These are phyloP conservation scores for Junco hyemalis DNA, from an alignment of 2,113 vertebrate species.

Conservation along the genomic window DNA sequence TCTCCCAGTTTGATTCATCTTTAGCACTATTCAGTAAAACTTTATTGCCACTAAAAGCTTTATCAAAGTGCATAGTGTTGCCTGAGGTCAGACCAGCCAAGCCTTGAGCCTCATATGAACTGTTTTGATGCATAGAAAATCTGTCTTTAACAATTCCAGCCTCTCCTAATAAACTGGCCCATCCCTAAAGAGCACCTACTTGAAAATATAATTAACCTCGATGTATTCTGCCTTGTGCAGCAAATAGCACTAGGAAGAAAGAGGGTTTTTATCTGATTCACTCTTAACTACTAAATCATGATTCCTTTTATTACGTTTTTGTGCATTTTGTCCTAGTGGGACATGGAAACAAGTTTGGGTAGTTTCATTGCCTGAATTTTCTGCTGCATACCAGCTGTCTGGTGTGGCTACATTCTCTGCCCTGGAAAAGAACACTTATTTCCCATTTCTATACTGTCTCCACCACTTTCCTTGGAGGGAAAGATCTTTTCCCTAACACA, in stretches of 20 bases:
- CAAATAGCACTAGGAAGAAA: neutral
- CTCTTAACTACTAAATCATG: constrained; percentile 5
- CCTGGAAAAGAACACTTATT: neutral
- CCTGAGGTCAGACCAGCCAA: constrained; percentile 49
- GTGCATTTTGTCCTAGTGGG: constrained; percentile 12
- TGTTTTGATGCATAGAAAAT: constrained; percentile 49
- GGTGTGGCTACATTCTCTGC: neutral
- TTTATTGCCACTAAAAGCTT: constrained; percentile 50
- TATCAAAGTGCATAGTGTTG: constrained; percentile 26
- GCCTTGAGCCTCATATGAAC: constrained; percentile 13
- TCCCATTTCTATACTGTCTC: neutral
- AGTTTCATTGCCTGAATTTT: constrained; percentile 11
- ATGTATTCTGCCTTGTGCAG: neutral
- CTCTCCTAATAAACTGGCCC: constrained; percentile 32
- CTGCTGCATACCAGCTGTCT: neutral
- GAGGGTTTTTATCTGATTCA: neutral
- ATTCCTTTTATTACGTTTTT: neutral
- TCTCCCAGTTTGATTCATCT: constrained; percentile 34
- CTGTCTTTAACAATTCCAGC: constrained; percentile 30
- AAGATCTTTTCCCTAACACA: neutral
- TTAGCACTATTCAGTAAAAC: constrained; percentile 49
- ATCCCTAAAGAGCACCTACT: constrained; percentile 29
- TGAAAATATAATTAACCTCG: constrained; percentile 40
- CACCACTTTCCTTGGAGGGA: neutral
- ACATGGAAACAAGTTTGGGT: neutral